These are phyloP conservation scores for Sebastes itinus DNA, from an alignment of 2,797 vertebrate species.

Conservation along the genomic window DNA sequence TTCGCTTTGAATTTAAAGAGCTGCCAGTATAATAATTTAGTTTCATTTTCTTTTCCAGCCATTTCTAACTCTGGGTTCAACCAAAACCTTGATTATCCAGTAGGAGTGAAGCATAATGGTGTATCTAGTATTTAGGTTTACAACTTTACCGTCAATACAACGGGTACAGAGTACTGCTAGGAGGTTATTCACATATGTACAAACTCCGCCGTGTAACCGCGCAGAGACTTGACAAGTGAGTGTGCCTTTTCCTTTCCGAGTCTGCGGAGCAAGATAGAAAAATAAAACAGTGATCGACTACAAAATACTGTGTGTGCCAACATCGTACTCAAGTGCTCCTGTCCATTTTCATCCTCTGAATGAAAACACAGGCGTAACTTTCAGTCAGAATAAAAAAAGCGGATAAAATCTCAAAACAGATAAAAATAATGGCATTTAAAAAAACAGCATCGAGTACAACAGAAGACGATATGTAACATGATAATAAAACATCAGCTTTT, in stretches of 20 bases:
- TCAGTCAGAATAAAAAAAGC: constrained; percentile 48
- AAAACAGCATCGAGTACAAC: constrained; percentile 46
- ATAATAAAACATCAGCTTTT: constrained; percentile 34
- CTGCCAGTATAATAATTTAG: constrained; percentile 25
- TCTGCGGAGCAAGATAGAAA: constrained; percentile 68
- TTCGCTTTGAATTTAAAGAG: constrained; percentile 33
- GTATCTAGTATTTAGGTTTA: constrained; percentile 66
- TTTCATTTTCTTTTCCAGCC: neutral
- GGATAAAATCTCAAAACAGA: constrained; percentile 57
- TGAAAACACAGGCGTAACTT: constrained; percentile 40
- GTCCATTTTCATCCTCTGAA: constrained; percentile 37
- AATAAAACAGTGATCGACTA: constrained; percentile 75
- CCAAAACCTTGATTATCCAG: constrained; percentile 53
- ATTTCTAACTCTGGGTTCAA: constrained; percentile 21
- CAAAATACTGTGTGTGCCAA: constrained; percentile 59
- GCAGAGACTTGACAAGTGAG: constrained; percentile 46
- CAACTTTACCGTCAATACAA: constrained; percentile 70
- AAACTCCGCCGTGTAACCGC: constrained; percentile 45
- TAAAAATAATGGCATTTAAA: constrained; percentile 49
- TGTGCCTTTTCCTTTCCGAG: constrained; percentile 43
- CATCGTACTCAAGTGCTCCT: constrained; percentile 38
- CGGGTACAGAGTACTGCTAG: constrained; percentile 63
- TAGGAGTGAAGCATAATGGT: constrained; percentile 54
- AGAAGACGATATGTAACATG: constrained; percentile 55
- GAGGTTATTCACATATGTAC: constrained; percentile 79